Evolutionary conservation across 1,140 invertebrate genomes (phyloP).

Genomic region (Cydia amplana): DNA sequence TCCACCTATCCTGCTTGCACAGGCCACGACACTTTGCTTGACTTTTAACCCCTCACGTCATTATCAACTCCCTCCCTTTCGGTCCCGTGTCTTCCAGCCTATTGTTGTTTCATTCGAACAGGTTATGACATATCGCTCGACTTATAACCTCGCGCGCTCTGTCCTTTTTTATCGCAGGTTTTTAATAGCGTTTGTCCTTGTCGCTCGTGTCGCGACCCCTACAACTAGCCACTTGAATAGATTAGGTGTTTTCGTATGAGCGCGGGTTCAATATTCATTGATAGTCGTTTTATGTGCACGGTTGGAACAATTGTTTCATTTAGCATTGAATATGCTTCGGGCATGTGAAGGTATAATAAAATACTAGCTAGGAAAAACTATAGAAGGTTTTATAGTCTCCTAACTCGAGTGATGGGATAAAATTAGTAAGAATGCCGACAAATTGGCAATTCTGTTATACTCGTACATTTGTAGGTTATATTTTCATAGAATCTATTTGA

Average conservation of each 20-base stretch:
- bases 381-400: not conserved
- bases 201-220: conserved; percentile 70
- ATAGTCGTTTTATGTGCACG: conserved; percentile 73
- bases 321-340: conserved; percentile 27
- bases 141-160: conserved; percentile 65
- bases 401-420: too few relatives aligned
- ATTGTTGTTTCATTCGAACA: conserved; percentile 63
- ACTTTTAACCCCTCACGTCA: conserved; percentile 77
- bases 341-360: not conserved
- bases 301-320: conserved; percentile 48
- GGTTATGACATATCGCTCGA: conserved; percentile 78
- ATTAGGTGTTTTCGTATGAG: conserved; percentile 77
- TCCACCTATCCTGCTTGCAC: conserved; percentile 58
- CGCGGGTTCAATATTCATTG: conserved; percentile 74
- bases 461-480: not conserved
- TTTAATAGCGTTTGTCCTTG: conserved; percentile 52
- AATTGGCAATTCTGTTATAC: too few relatives aligned
- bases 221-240: conserved; percentile 77
- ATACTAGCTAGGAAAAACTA: not conserved
- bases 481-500: too few relatives aligned
- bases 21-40: conserved; percentile 75
- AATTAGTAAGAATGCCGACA: too few relatives aligned
- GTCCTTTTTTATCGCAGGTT: conserved; percentile 60
- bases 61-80: conserved; percentile 64
- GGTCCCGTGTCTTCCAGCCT: conserved; percentile 40